Conservation (phyloP, 2,797 vertebrate species). For the Gymnoscopelus braueri region DNA sequence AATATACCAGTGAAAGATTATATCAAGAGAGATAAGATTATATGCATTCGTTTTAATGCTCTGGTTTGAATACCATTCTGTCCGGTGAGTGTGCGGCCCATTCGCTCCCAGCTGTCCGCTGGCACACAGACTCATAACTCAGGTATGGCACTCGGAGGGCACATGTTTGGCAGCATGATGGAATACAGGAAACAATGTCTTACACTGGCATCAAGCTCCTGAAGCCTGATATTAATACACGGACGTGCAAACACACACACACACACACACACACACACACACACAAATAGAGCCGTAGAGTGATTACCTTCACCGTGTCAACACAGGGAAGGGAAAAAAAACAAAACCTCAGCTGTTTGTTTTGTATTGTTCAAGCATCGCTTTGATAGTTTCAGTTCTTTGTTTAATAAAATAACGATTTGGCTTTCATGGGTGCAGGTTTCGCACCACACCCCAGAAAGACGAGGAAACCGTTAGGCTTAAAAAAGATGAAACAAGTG, state of each 20-base stretch:
- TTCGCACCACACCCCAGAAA: neutral
- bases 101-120: constrained; percentile 8
- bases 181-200: constrained; percentile 66
- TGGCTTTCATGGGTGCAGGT: neutral
- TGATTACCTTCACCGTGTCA: constrained; percentile 56
- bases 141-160: constrained; percentile 20
- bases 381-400: neutral
- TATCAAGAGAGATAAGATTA: too few relatives aligned
- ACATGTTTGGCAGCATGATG: constrained; percentile 51
- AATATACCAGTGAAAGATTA: too few relatives aligned
- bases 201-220: constrained; percentile 43
- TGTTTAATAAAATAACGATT: constrained; percentile 12
- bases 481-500: too few relatives aligned
- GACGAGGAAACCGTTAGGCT: too few relatives aligned
- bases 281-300: constrained; percentile 57
- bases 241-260: neutral
- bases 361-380: constrained; percentile 23
- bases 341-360: constrained; percentile 31
- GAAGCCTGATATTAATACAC: constrained; percentile 52
- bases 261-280: constrained; percentile 8
- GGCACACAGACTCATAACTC: constrained; percentile 62
- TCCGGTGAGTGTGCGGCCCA: constrained; percentile 35
- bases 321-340: constrained; percentile 24
- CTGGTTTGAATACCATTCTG: constrained; percentile 21
- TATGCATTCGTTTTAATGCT: too few relatives aligned